These are phyloP conservation scores for Ochlodes sylvanus DNA, from an alignment of 2,888 invertebrate genomes.

Conservation along the genomic window DNA sequence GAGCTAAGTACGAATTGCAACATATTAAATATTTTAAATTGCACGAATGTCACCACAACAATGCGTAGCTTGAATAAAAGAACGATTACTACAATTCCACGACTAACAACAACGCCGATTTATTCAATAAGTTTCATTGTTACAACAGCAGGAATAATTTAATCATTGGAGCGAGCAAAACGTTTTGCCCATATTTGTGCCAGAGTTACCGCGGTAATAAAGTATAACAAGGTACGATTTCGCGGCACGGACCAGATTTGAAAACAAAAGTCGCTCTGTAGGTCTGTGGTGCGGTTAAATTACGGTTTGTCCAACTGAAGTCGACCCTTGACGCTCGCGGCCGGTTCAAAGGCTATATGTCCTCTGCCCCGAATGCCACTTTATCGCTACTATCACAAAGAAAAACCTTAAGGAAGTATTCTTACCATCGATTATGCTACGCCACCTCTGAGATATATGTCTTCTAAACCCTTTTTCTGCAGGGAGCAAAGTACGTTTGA, in stretches of 20 bases:
- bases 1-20: background rate
- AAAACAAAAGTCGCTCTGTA: conserved; percentile 54
- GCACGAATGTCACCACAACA: conserved; percentile 18
- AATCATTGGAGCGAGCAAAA: conserved; percentile 33
- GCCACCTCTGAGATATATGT: background rate
- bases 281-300: conserved; percentile 48
- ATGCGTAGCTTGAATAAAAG: conserved; percentile 28
- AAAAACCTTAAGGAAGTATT: conserved; percentile 42
- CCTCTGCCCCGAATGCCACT: conserved; percentile 56
- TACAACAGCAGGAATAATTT: conserved; percentile 32
- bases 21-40: background rate
- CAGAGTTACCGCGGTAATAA: conserved; percentile 44
- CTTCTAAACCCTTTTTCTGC: conserved; percentile 18
- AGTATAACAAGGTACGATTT: conserved; percentile 53
- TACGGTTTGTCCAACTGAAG: conserved; percentile 57
- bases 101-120: conserved; percentile 27
- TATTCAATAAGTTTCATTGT: conserved; percentile 36
- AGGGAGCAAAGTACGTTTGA: conserved; percentile 6
- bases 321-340: conserved; percentile 65
- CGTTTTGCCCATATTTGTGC: conserved; percentile 45
- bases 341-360: conserved; percentile 70
- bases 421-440: conserved; percentile 31
- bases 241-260: conserved; percentile 52
- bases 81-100: conserved; percentile 30
- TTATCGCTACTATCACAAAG: conserved; percentile 37